phyloP scores from a whole-genome alignment of 2,888 invertebrate genomes.

The Acanthopleura granulata region DNA sequence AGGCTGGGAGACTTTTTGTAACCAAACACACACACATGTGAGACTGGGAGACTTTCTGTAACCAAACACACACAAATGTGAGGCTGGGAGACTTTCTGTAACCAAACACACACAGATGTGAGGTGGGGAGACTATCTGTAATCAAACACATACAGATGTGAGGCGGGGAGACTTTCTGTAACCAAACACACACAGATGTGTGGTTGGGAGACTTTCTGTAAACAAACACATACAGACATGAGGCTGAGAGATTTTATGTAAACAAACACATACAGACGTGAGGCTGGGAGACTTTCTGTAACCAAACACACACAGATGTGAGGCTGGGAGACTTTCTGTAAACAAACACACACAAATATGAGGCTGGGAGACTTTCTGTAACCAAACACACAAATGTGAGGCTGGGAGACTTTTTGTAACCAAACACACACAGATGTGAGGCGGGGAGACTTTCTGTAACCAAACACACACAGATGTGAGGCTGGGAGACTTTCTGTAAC shows the following conservation, averaged over 20 bases:
- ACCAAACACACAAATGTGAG: neutral
- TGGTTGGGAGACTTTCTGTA: neutral
- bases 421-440: neutral
- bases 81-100: constrained; percentile 3
- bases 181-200: neutral
- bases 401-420: constrained; percentile 1
- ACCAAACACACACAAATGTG: neutral
- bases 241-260: neutral
- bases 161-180: neutral
- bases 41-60: constrained; percentile 7
- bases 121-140: neutral
- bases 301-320: neutral
- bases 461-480: neutral
- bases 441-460: neutral
- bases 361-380: constrained; percentile 3
- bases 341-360: neutral
- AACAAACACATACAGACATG: neutral
- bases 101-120: neutral
- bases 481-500: constrained; percentile 3
- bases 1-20: constrained; percentile 1
- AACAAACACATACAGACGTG: neutral
- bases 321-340: constrained; percentile 3
- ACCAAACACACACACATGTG: neutral
- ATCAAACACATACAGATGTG: neutral
- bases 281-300: constrained; percentile 3